These are phyloP conservation scores for Drosophila kurseongensis DNA, from an alignment of 1,140 invertebrate genomes.

Conservation along the genomic window DNA sequence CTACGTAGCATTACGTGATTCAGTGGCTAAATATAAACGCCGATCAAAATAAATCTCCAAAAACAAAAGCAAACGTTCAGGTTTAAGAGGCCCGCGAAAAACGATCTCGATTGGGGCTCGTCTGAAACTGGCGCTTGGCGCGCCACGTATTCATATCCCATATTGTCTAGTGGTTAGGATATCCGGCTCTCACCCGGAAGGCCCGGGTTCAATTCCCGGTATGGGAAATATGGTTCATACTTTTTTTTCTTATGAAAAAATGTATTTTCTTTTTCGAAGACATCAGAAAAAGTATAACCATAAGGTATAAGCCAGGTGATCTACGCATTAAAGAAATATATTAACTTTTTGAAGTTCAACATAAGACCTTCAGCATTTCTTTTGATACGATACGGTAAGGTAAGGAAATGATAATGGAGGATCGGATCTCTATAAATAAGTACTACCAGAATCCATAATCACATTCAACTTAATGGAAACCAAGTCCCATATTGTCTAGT, in stretches of 20 bases:
- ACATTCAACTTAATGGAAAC: neutral
- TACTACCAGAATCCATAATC: neutral
- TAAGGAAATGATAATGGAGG: too few relatives aligned
- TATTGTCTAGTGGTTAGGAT: slow-evolving; percentile 93
- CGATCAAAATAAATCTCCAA: slow-evolving; percentile 10
- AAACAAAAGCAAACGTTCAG: neutral
- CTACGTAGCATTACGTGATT: slow-evolving; percentile 15
- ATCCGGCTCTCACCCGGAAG: slow-evolving; percentile 93
- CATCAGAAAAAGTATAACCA: too few relatives aligned
- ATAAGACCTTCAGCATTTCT: neutral
- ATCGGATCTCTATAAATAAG: neutral
- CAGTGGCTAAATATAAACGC: slow-evolving; percentile 15
- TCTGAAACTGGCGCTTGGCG: neutral
- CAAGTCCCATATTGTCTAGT: slow-evolving; percentile 89
- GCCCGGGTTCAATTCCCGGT: slow-evolving; percentile 94
- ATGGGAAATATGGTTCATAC: slow-evolving; percentile 86
- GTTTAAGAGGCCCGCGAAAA: neutral
- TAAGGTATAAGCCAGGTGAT: too few relatives aligned
- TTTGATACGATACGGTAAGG: too few relatives aligned
- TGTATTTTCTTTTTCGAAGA: too few relatives aligned
- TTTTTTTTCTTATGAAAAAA: neutral
- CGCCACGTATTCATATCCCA: slow-evolving; percentile 28
- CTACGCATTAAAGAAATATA: too few relatives aligned
- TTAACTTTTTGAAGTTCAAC: neutral
- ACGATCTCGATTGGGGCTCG: slow-evolving; percentile 4